phyloP scores from a whole-genome alignment of 2,888 invertebrate genomes.

The Marasmarcha lunaedactyla region DNA sequence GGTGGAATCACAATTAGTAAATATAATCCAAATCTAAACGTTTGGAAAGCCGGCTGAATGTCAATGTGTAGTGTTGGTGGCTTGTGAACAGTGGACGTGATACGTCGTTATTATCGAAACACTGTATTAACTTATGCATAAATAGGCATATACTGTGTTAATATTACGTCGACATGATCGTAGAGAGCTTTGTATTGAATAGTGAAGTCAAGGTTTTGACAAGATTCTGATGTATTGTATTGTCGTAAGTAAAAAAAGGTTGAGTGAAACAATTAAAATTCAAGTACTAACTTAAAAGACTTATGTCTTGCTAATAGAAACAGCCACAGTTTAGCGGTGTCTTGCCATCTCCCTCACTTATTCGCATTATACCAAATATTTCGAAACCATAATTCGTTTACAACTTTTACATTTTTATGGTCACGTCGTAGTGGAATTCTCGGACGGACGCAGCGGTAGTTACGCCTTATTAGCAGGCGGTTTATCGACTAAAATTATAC shows the following conservation, averaged over 20 bases:
- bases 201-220: too few species aligned
- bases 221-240: too few species aligned
- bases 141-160: constrained; percentile 28
- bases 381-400: constrained; percentile 35
- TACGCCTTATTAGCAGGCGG: constrained; percentile 52
- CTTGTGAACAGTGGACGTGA: constrained; percentile 68
- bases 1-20: constrained; percentile 57
- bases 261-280: too few species aligned
- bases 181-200: too few species aligned
- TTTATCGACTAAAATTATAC: constrained; percentile 58
- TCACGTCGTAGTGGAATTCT: constrained; percentile 33
- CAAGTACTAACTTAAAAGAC: too few species aligned
- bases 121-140: constrained; percentile 62
- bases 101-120: constrained; percentile 56
- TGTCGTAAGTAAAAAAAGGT: too few species aligned
- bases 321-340: too few species aligned
- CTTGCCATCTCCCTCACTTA: constrained; percentile 22
- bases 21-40: constrained; percentile 69
- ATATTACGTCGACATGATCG: too few species aligned
- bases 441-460: constrained; percentile 28
- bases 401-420: constrained; percentile 34
- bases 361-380: constrained; percentile 31
- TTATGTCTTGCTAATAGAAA: too few species aligned
- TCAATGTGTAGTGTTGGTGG: constrained; percentile 45
- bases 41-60: constrained; percentile 49